Conservation (phyloP, 2,797 vertebrate species). For the Peromyscus aztecus region DNA sequence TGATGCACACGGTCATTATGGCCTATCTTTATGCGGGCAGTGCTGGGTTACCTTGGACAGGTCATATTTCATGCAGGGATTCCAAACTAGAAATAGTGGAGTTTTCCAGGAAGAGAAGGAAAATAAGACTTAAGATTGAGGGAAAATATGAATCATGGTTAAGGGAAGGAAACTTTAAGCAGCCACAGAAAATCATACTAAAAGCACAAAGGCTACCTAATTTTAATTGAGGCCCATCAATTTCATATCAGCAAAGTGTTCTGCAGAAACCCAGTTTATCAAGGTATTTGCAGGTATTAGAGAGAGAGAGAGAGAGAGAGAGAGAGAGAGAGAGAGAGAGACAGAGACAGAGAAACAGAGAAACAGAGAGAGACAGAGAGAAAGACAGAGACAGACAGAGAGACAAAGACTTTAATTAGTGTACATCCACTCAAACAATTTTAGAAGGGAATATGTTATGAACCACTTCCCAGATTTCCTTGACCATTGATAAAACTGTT, state of each 20-base stretch:
- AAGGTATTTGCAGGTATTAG: too few relatives aligned
- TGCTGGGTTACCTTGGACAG: neutral
- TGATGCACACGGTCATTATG: too few relatives aligned
- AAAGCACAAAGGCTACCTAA: neutral
- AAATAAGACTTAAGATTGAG: neutral
- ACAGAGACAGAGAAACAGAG: too few relatives aligned
- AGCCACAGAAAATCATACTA: neutral
- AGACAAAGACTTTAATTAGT: neutral
- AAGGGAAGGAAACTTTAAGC: neutral
- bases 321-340: neutral
- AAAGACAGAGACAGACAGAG: neutral
- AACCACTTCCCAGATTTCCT: neutral
- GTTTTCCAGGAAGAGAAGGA: neutral
- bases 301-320: too few relatives aligned
- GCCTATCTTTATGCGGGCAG: neutral
- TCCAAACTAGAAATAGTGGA: conserved; percentile 5
- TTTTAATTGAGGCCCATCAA: neutral
- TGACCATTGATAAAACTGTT: neutral
- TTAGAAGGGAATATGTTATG: neutral
- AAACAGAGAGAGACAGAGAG: neutral
- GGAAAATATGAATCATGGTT: neutral
- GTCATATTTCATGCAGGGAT: neutral
- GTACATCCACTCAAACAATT: neutral
- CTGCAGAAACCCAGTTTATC: neutral
- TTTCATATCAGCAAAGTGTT: neutral